These are phyloP conservation scores for Limonius californicus DNA, from an alignment of 1,140 invertebrate species.

Conservation along the genomic window DNA sequence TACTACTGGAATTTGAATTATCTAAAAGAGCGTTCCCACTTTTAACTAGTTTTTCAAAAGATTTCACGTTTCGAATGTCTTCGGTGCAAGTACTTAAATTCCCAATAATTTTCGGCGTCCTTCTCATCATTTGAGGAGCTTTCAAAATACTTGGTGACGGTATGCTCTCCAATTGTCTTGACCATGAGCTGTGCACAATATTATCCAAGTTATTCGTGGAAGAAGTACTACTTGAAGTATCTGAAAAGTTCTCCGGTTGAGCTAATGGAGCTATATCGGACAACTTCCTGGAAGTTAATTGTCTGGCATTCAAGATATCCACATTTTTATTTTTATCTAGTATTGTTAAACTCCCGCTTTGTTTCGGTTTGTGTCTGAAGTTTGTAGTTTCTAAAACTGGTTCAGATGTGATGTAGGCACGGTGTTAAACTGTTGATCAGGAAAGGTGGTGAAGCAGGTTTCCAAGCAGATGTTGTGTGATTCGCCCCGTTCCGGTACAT, in stretches of 20 bases:
- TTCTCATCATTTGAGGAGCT: conserved; percentile 48
- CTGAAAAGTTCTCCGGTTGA: conserved; percentile 80
- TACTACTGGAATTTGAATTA: conserved; percentile 42
- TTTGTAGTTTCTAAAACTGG: background rate
- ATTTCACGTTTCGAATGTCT: conserved; percentile 57
- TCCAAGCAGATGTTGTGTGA: conserved; percentile 54
- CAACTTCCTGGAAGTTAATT: conserved; percentile 55
- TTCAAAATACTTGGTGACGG: background rate
- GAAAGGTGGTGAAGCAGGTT: conserved; percentile 58
- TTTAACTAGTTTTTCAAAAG: conserved; percentile 52
- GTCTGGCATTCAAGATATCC: conserved; percentile 49
- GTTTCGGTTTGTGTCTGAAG: background rate
- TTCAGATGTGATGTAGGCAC: conserved; percentile 8
- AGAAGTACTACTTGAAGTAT: conserved; percentile 66
- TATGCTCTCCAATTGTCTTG: background rate
- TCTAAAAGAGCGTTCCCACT: background rate
- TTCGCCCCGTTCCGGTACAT: background rate
- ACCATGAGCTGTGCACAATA: background rate
- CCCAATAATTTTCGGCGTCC: conserved; percentile 63
- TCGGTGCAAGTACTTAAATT: conserved; percentile 63
- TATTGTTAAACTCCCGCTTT: background rate
- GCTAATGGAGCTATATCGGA: conserved; percentile 66
- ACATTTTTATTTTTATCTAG: conserved; percentile 40
- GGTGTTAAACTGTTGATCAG: background rate
- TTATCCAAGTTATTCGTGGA: conserved; percentile 47